Conservation (phyloP, 2,888 invertebrate species). For the Drosophila hawaiiensis region DNA sequence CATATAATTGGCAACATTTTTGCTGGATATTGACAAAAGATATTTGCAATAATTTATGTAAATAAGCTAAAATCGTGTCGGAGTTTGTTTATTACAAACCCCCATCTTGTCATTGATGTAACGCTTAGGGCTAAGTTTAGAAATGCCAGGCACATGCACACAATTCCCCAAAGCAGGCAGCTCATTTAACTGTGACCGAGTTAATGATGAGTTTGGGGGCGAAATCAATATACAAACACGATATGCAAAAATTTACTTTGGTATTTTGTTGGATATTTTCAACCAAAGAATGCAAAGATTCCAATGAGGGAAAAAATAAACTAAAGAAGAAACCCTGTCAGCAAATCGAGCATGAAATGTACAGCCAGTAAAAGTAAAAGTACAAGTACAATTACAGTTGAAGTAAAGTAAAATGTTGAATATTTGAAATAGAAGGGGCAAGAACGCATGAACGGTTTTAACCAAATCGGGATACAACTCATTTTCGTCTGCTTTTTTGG, state of each 20-base stretch:
- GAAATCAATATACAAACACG: slow-evolving; percentile 47
- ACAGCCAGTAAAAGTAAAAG: slow-evolving; percentile 22
- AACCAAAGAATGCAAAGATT: background rate
- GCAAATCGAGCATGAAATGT: slow-evolving; percentile 48
- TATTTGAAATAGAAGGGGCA: slow-evolving; percentile 3
- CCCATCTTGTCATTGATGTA: slow-evolving; percentile 14
- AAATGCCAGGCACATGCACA: slow-evolving; percentile 45
- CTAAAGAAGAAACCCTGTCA: slow-evolving; percentile 2
- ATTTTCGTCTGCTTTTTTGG: slow-evolving; percentile 36
- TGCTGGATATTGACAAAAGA: slow-evolving; percentile 32
- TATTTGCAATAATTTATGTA: slow-evolving; percentile 46
- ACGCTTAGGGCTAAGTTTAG: slow-evolving; percentile 35
- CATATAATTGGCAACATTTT: slow-evolving; percentile 45
- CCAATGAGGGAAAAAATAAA: background rate
- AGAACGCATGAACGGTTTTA: slow-evolving; percentile 26
- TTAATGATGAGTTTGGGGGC: background rate
- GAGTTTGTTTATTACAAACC: slow-evolving; percentile 35
- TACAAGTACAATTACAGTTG: background rate
- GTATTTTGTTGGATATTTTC: slow-evolving; percentile 38
- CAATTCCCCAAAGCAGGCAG: slow-evolving; percentile 15
- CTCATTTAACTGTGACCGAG: slow-evolving; percentile 40
- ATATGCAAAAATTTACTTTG: slow-evolving; percentile 35
- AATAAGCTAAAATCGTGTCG: slow-evolving; percentile 40
- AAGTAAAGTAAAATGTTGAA: background rate
- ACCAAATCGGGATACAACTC: slow-evolving; percentile 44